A percentile compares a stretch with the other conserved stretches of the same genome.
phyloP scores from a whole-genome alignment of 2,113 vertebrate species.

The Neolamprologus hecqui region DNA sequence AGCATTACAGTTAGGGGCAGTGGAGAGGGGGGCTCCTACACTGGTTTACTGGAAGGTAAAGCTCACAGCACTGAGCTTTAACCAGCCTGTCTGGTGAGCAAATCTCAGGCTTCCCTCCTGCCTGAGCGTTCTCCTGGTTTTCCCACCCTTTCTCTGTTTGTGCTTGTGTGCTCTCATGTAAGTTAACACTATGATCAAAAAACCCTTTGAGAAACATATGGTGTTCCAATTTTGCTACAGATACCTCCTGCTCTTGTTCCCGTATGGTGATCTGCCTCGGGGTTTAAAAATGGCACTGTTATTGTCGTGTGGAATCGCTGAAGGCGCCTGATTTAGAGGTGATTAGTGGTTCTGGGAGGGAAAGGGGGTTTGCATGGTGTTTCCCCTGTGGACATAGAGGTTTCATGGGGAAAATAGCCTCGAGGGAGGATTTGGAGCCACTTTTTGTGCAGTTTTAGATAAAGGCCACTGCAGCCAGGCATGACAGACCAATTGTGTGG shows the following conservation, averaged over 20 bases:
- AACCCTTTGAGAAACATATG: constrained; percentile 61
- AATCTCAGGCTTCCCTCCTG: constrained; percentile 13
- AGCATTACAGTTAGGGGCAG: background rate
- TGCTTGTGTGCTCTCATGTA: background rate
- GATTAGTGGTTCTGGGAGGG: constrained; percentile 37
- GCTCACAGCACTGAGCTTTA: background rate
- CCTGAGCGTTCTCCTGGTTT: background rate
- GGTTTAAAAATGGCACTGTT: constrained; percentile 36
- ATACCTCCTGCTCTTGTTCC: constrained; percentile 36
- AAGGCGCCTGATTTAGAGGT: constrained; percentile 45
- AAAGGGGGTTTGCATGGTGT: background rate
- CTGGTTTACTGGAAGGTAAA: background rate
- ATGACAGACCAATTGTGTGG: background rate
- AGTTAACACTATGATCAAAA: constrained; percentile 35
- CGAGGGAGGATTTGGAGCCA: constrained; percentile 31
- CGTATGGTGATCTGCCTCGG: constrained; percentile 36
- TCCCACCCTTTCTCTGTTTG: background rate
- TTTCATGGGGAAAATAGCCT: constrained; percentile 26
- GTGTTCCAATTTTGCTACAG: constrained; percentile 49
- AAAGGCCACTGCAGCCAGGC: background rate
- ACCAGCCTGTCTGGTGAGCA: background rate
- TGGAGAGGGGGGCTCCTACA: background rate
- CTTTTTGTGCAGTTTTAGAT: background rate
- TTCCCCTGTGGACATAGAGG: constrained; percentile 41
- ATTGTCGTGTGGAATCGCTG: constrained; percentile 45